Evolutionary conservation across 1,140 invertebrate species (phyloP).

Genomic region (Heliconius melpomene): DNA sequence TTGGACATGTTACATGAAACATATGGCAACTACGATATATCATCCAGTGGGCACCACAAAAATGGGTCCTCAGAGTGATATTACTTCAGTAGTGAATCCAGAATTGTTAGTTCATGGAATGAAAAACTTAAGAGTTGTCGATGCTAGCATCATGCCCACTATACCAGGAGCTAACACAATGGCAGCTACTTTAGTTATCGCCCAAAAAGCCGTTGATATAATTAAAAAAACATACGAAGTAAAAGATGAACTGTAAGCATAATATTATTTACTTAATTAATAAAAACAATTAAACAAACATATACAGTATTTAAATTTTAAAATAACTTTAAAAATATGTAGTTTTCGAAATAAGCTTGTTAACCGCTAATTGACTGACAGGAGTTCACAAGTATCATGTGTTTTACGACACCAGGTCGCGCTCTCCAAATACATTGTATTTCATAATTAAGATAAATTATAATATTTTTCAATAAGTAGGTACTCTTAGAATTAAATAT

Average conservation of each 20-base stretch:
- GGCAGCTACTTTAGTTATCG: conserved; percentile 89
- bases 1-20: conserved; percentile 84
- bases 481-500: too few species aligned
- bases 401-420: not conserved
- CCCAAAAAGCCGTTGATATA: conserved; percentile 88
- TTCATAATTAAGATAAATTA: not conserved
- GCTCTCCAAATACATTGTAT: not conserved
- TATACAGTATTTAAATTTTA: not conserved
- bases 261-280: not conserved
- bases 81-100: conserved; percentile 85
- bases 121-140: conserved; percentile 87
- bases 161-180: conserved; percentile 89
- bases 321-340: not conserved
- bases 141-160: conserved; percentile 90
- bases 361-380: not conserved
- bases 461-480: too few species aligned
- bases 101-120: conserved; percentile 86
- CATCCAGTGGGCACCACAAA: conserved; percentile 89
- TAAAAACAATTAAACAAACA: not conserved
- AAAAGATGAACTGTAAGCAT: conserved; percentile 50
- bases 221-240: conserved; percentile 82
- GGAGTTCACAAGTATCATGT: not conserved
- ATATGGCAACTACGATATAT: conserved; percentile 84
- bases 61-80: conserved; percentile 87
- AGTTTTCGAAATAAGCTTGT: not conserved